Evolutionary conservation across 2,888 invertebrate genomes (phyloP).

Genomic region (Athetis lepigone): DNA sequence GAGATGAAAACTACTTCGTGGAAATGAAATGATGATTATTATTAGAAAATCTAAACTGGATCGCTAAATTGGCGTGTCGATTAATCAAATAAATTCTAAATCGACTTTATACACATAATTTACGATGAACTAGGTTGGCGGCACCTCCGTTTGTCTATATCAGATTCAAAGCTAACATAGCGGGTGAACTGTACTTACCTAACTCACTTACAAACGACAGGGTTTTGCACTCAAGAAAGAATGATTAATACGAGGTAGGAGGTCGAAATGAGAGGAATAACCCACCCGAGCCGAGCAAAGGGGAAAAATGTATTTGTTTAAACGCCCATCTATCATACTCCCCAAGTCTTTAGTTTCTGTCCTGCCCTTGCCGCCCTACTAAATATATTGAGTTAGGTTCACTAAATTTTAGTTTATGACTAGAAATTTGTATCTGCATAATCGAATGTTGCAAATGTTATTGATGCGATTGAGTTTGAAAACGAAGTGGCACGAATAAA

Average conservation of each 20-base stretch:
- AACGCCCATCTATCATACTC: conserved; percentile 71
- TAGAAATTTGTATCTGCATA: conserved; percentile 30
- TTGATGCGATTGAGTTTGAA: conserved; percentile 4
- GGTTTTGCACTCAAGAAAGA: conserved; percentile 84
- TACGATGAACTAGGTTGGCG: conserved; percentile 11
- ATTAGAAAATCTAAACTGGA: neutral
- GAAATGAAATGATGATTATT: neutral
- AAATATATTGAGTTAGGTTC: conserved; percentile 23
- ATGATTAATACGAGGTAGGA: conserved; percentile 80
- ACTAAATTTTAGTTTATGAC: conserved; percentile 22
- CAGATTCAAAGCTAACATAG: conserved; percentile 49
- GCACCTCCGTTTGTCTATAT: conserved; percentile 40
- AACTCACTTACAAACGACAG: conserved; percentile 73
- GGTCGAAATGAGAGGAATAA: conserved; percentile 68
- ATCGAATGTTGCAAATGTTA: conserved; percentile 18
- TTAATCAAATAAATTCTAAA: conserved; percentile 11
- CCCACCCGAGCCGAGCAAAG: conserved; percentile 60
- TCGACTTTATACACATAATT: conserved; percentile 1
- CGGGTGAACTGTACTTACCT: conserved; percentile 46
- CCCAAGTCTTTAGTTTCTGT: conserved; percentile 19
- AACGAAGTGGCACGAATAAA: neutral
- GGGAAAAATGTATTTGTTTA: conserved; percentile 74
- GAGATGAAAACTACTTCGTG: neutral
- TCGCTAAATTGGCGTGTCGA: neutral
- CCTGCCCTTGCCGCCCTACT: conserved; percentile 14